phyloP scores from a whole-genome alignment of 1,140 invertebrate genomes.

The Diploscapter pachys region DNA sequence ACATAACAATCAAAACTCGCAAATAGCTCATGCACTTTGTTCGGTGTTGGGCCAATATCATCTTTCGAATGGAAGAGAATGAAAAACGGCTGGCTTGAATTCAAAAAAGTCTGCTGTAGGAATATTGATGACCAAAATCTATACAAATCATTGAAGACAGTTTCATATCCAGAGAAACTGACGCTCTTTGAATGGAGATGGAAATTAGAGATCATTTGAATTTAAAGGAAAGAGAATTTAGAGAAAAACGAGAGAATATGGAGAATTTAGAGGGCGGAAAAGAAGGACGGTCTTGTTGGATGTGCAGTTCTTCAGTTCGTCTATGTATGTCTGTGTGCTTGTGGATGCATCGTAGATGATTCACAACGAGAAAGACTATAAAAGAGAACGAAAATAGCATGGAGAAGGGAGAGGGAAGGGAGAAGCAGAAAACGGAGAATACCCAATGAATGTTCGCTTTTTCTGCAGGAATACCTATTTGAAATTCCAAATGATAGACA shows the following conservation, averaged over 20 bases:
- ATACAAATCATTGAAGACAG: too few species aligned
- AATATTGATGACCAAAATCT: too few species aligned
- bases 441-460: neutral
- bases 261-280: neutral
- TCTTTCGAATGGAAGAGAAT: too few species aligned
- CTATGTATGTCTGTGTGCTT: neutral
- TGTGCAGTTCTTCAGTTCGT: conserved; percentile 5
- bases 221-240: neutral
- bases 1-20: too few species aligned
- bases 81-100: too few species aligned
- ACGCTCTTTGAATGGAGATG: too few species aligned
- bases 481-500: neutral
- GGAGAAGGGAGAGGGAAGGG: neutral
- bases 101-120: too few species aligned
- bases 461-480: neutral
- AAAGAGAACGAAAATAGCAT: neutral
- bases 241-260: neutral
- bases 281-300: conserved; percentile 9
- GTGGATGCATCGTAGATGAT: neutral
- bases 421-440: neutral
- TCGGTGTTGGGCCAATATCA: too few species aligned
- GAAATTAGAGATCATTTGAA: neutral
- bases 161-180: too few species aligned
- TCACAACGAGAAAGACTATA: neutral
- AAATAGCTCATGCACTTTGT: too few species aligned